These are phyloP conservation scores for Drosophila oshimai DNA, from an alignment of 1,140 invertebrate genomes.

Conservation along the genomic window DNA sequence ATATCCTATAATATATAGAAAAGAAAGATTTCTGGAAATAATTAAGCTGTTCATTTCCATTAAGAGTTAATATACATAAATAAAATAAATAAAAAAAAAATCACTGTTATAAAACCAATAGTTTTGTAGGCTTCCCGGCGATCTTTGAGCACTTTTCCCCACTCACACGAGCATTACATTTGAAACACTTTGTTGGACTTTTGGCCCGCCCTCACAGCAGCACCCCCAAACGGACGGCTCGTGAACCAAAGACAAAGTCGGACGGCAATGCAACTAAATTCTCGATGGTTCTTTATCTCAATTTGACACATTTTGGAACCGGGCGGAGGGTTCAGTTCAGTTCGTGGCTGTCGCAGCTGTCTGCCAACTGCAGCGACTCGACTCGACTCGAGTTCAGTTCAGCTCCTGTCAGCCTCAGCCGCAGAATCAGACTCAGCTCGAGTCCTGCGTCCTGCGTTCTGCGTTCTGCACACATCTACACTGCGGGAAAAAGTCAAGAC, in stretches of 20 bases:
- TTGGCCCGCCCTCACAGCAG: background rate
- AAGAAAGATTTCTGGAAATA: too few species aligned
- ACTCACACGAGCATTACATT: background rate
- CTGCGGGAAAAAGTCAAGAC: background rate
- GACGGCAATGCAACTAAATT: conserved; percentile 10
- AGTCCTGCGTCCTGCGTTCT: too few species aligned
- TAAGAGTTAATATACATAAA: too few species aligned
- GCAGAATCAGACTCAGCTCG: background rate
- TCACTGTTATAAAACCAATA: too few species aligned
- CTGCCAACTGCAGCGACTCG: conserved; percentile 24
- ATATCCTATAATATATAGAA: too few species aligned
- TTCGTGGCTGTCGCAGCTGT: conserved; percentile 19
- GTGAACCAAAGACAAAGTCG: background rate
- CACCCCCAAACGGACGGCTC: background rate
- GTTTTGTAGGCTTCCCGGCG: too few species aligned
- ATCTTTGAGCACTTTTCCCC: background rate
- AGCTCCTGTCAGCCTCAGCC: conserved; percentile 34
- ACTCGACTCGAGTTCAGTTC: conserved; percentile 26
- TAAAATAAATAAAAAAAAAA: too few species aligned
- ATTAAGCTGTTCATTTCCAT: too few species aligned
- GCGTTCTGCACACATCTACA: conserved; percentile 15
- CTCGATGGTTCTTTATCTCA: conserved; percentile 41
- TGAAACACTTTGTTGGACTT: background rate
- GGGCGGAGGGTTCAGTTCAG: too few species aligned
- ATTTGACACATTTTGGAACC: conserved; percentile 29